A percentile compares a stretch with the other conserved stretches of the same genome.
Evolutionary conservation across 2,797 vertebrate genomes (phyloP).

Genomic region (Anguilla obscura): DNA sequence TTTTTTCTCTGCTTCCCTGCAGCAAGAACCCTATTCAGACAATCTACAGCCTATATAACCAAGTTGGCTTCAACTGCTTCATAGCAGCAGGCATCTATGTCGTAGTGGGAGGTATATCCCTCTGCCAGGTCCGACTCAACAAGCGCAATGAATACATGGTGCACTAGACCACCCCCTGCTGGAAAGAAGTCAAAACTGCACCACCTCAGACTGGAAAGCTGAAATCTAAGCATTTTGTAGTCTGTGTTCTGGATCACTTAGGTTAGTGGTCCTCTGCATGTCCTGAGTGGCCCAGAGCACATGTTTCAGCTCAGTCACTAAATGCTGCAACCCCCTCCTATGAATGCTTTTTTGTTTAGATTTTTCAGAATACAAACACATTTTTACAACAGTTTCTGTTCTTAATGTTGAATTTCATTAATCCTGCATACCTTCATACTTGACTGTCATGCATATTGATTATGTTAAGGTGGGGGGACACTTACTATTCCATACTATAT

Average conservation of each 20-base stretch:
- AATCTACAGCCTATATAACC: slow-evolving; percentile 82
- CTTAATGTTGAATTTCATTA: not conserved
- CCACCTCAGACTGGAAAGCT: not conserved
- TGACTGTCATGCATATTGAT: not conserved
- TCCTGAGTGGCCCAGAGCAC: not conserved
- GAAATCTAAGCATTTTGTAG: not conserved
- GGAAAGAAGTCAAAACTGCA: slow-evolving; percentile 6
- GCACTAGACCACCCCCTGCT: slow-evolving; percentile 67
- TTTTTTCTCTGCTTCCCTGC: slow-evolving; percentile 19
- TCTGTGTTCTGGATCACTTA: slow-evolving; percentile 4
- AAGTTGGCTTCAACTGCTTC: slow-evolving; percentile 92
- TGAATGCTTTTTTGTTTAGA: not conserved
- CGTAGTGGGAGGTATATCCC: slow-evolving; percentile 80
- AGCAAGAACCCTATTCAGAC: slow-evolving; percentile 74
- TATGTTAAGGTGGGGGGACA: not conserved
- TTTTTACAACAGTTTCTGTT: not conserved
- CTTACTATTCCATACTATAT: not conserved
- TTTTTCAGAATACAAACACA: not conserved
- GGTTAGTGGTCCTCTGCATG: not conserved
- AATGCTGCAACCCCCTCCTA: not conserved
- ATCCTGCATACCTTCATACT: not conserved
- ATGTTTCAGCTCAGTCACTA: not conserved
- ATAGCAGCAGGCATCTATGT: slow-evolving; percentile 85
- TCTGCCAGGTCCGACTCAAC: slow-evolving; percentile 89
- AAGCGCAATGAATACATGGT: slow-evolving; percentile 92